A percentile compares a stretch with the other conserved stretches of the same genome.
Evolutionary conservation across 92 coral and sea anemone genomes (phyloP).

Genomic region (Epizoanthus scotinus): DNA sequence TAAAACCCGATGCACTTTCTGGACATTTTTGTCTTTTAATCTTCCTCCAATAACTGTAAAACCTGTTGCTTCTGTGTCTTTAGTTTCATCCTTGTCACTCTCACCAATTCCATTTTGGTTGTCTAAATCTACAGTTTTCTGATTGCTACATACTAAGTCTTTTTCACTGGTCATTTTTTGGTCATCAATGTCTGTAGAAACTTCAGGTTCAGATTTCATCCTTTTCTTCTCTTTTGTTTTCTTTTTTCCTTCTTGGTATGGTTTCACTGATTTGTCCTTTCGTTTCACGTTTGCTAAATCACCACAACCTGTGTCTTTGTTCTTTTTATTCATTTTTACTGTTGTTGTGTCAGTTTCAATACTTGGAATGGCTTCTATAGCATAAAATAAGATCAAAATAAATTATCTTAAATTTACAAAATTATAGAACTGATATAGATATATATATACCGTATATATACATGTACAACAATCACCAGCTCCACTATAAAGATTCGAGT

Average conservation of each 20-base stretch:
- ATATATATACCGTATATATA: no score
- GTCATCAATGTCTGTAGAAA: neutral
- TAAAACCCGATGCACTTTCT: conserved; percentile 74
- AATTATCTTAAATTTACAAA: no score
- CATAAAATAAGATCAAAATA: no score
- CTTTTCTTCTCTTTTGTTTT: neutral
- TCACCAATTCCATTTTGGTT: conserved; percentile 15
- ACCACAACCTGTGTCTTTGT: neutral
- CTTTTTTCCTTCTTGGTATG: neutral
- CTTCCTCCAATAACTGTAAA: conserved; percentile 90
- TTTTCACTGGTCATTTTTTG: conserved; percentile 2
- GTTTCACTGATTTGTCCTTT: conserved; percentile 2
- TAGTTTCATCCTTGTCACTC: neutral
- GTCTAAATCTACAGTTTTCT: neutral
- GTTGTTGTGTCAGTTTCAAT: no score
- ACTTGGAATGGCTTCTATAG: neutral
- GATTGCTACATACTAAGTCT: neutral
- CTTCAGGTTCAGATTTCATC: neutral
- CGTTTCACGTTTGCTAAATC: neutral
- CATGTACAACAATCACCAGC: no score
- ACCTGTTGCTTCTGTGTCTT: conserved; percentile 34
- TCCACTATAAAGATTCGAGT: no score
- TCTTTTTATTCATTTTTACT: neutral
- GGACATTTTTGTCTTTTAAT: conserved; percentile 47
- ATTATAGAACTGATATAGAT: no score